Percentiles rank a stretch among this genome's conserved stretches.
These are phyloP conservation scores for Trachythela sp. DNA, from an alignment of 64 coral and sea anemone genomes.

Conservation along the genomic window DNA sequence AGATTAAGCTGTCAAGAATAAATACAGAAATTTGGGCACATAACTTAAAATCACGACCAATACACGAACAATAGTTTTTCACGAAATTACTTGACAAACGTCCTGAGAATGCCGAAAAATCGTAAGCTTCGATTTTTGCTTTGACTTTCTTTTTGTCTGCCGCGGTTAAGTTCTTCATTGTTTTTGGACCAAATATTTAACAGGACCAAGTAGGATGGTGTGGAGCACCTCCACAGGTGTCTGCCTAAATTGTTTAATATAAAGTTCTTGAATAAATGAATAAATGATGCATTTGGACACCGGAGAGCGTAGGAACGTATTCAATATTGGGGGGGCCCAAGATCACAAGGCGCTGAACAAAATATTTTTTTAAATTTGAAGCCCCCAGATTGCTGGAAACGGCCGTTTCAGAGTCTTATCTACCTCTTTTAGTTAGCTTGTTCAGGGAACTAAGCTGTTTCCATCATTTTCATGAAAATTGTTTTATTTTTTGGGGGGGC, in stretches of 20 bases:
- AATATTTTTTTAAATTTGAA: too few species aligned
- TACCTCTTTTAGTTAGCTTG: too few species aligned
- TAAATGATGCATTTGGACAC: too few species aligned
- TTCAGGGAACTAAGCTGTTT: too few species aligned
- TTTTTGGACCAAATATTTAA: background rate
- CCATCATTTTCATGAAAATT: too few species aligned
- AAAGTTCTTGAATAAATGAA: too few species aligned
- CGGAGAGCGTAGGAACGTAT: too few species aligned
- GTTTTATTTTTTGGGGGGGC: too few species aligned
- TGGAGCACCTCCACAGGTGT: background rate
- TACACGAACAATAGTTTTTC: background rate
- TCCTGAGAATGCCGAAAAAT: background rate
- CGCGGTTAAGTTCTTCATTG: background rate
- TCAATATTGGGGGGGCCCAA: too few species aligned
- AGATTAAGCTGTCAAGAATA: background rate
- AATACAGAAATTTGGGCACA: background rate
- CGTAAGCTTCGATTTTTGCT: background rate
- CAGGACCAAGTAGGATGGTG: background rate
- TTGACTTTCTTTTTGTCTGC: background rate
- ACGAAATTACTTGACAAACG: background rate
- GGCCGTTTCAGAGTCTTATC: too few species aligned
- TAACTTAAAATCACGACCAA: background rate
- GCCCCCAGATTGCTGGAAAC: too few species aligned
- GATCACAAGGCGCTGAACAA: too few species aligned
- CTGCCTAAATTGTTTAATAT: background rate